phyloP scores from a whole-genome alignment of 2,888 invertebrate species.

The Lasioglossum calceatum region DNA sequence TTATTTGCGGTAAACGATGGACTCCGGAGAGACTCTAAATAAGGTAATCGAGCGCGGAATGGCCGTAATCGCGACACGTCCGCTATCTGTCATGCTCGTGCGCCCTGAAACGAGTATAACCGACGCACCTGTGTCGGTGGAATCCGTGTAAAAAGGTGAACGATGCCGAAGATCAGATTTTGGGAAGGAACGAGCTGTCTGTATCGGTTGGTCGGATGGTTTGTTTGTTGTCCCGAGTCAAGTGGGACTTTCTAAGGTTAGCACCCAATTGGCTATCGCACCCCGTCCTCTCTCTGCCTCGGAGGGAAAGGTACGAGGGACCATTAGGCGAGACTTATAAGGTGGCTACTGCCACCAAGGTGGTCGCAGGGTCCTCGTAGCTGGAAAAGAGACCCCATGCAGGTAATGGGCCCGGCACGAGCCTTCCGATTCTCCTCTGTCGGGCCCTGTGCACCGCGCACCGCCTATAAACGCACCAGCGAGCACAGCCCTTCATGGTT shows the following conservation, averaged over 20 bases:
- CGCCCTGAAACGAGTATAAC: neutral
- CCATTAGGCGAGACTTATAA: constrained; percentile 72
- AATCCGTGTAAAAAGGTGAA: constrained; percentile 32
- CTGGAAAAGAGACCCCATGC: constrained; percentile 68
- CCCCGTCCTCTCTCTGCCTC: constrained; percentile 61
- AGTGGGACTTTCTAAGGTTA: constrained; percentile 76
- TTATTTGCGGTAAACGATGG: too few species aligned
- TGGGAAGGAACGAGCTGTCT: constrained; percentile 14
- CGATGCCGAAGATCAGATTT: constrained; percentile 6
- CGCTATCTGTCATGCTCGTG: neutral
- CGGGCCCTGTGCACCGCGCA: neutral
- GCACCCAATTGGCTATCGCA: constrained; percentile 76
- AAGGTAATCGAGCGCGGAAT: neutral
- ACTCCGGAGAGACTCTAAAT: neutral
- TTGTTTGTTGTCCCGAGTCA: constrained; percentile 78
- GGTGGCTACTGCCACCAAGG: constrained; percentile 67
- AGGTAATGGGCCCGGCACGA: constrained; percentile 77
- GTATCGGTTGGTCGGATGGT: constrained; percentile 44
- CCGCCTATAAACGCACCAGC: constrained; percentile 31
- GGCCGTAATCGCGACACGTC: too few species aligned
- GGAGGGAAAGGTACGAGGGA: constrained; percentile 70
- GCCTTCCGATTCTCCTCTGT: constrained; percentile 66
- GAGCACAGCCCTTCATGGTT: constrained; percentile 25
- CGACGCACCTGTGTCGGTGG: neutral
- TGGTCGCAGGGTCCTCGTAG: constrained; percentile 63